phyloP scores from a whole-genome alignment of 2,113 vertebrate species.

The Parus major region DNA sequence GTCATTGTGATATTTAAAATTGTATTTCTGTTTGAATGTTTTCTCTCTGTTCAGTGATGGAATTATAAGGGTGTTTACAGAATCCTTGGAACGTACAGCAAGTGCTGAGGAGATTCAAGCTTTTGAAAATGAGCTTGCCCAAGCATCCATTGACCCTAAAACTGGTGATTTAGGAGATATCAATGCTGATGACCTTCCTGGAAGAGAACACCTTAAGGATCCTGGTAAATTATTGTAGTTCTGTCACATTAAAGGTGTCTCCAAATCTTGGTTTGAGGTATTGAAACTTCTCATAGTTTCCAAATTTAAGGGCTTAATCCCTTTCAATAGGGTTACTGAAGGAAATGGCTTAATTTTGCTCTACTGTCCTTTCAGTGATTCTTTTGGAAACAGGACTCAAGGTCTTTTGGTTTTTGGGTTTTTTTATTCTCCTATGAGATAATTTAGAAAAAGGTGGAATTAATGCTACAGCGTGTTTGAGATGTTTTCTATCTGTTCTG shows the following conservation, averaged over 20 bases:
- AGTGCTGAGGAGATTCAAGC: conserved; percentile 87
- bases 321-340: neutral
- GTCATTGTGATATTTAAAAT: neutral
- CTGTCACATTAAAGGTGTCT: neutral
- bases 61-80: conserved; percentile 93
- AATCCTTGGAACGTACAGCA: conserved; percentile 84
- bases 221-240: conserved; percentile 75
- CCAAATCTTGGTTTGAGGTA: neutral
- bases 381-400: neutral
- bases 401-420: fast-evolving
- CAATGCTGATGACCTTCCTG: conserved; percentile 89
- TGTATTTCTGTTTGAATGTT: neutral
- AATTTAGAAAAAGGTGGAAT: neutral
- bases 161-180: conserved; percentile 94
- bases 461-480: neutral
- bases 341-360: neutral
- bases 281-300: neutral
- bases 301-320: neutral
- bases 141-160: conserved; percentile 91
- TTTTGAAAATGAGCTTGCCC: conserved; percentile 94
- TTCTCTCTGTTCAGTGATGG: conserved; percentile 83
- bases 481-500: neutral
- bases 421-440: neutral
- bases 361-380: neutral
- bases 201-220: conserved; percentile 90